Base-by-base conservation (phyloP, 2,888 invertebrate genomes). In the Palloptera scutellata region DNA sequence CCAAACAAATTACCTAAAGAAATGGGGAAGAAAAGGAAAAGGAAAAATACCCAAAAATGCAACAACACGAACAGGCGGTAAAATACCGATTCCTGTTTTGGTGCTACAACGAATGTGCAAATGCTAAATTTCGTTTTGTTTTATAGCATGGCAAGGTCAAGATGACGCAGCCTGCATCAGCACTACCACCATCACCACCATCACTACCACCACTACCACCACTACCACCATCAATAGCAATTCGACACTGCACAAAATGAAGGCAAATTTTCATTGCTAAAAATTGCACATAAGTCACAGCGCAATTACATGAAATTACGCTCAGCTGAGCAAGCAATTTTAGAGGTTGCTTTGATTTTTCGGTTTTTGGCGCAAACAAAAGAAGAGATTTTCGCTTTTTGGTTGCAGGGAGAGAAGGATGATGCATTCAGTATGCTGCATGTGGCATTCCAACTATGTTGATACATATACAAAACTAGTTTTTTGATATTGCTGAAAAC, bases 61-160 rank as follows among this genome's bases (percentile, higher is more conserved):
- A 4, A 30, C 2, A 30, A 6, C 3, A 30, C 30, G 6, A 6
- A 30, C 30, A 30, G 30, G 6, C 30, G 30, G 30, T 30, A 6
- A 30, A 30, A 4, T 30, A 30, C 30, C 30, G 30, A 30, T 30
- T 30, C 30, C 30, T 30, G 30, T 30, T 30, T 30, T 30, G 30
- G 13, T 48, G n/a, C 51, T 48, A n/a, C 51, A 48, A 48, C 15
- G 4, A 13, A 48, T 2, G 13, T 48, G 6, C 51, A 48, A 48
- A 48, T 48, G 51, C 15, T 48, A 15, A 65, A 69, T 65, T 72
- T 70, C 66, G 69, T 65, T 75, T 79, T 78, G 76, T 77, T 78
- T 81, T 75, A 78, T 75, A 74, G 73, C 76, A 74, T 75, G 75
- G 78, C 81, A 81, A 81, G 80, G 81, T 81, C 81, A 81, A 76